Conservation (phyloP, 2,113 vertebrate genomes). For the Cottus gobio region DNA sequence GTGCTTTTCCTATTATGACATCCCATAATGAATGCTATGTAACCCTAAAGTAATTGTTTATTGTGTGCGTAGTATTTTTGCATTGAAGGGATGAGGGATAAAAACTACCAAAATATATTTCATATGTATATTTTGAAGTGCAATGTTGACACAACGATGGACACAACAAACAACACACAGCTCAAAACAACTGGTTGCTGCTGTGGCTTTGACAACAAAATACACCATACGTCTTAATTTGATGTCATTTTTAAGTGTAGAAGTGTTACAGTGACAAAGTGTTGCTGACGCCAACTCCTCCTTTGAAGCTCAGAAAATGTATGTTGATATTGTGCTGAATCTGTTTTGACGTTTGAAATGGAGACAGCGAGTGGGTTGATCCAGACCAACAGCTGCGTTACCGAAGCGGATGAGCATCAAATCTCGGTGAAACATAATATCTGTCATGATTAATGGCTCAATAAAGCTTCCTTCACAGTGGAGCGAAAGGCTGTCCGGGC, state of each 20-base stretch:
- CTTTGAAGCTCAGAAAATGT: background rate
- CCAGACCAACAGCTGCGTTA: conserved; percentile 28
- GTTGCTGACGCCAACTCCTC: too few relatives aligned
- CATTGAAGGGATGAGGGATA: background rate
- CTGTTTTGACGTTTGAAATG: conserved; percentile 37
- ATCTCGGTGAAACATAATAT: conserved; percentile 38
- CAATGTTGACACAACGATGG: background rate
- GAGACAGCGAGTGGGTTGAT: conserved; percentile 1
- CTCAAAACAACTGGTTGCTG: background rate
- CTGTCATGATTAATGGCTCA: conserved; percentile 31
- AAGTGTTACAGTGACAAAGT: background rate
- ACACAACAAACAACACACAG: background rate
- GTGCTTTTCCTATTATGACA: background rate
- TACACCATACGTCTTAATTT: background rate
- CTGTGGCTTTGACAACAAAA: too few relatives aligned
- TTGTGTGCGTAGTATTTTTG: background rate
- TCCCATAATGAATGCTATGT: background rate
- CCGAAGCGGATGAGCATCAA: conserved; percentile 33
- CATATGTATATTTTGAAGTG: background rate
- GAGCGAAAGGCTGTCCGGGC: background rate
- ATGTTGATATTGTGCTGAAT: background rate
- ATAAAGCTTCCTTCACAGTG: conserved; percentile 19
- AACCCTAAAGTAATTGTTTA: background rate
- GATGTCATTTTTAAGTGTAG: background rate
- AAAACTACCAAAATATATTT: background rate